Evolutionary conservation across 2,888 invertebrate species (phyloP), one percentile per base, ranked within the genome.

Genomic region (Chymomyza caudatula): DNA sequence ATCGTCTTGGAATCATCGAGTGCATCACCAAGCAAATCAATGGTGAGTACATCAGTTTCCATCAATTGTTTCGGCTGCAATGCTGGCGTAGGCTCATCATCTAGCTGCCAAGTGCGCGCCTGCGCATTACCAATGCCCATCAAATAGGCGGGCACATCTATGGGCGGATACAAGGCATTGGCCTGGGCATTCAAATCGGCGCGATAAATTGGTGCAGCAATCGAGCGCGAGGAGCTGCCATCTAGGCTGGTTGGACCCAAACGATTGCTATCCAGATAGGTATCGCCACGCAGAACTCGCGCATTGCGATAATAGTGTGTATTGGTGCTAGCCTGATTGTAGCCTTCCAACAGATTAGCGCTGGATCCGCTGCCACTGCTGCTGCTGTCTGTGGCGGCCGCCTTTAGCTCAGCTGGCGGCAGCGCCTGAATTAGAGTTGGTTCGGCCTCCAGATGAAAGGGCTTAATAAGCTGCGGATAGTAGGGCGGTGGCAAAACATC

Each of bases 1-100:
- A 95, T 90, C 5, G 80, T 79, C 92, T 93, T 83, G 92, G 89
- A 82, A 42, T 76, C 77, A 51, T 65, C 69, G 23, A 3, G 75
- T 17, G 54, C 66, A 61, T 83, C 86, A 66, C 76, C 73, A 8
- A 86, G 73, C 52, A 87, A 74, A 25, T 87, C 84, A 56, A 88
- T 78, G 53, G 85, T 87, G 0, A 88, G 68, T 37, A 86, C 74
- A 44, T 88, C 80, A 3, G 71, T 68, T 91, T 74, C 91, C 78
- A 71, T 88, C 43, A 79, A 63, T 3, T 79, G 73, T 61, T 74
- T 78, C 17, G 80, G 72, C 44, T 79, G 78, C 15, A 77, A 66
- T 56, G 29, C 73, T 63, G 67, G 79, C 23, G 74, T 84, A 57
- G 70, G 83, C 54, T 85, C 85, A 22, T 87, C 88, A 22, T 86